A percentile compares a stretch with the other conserved stretches of the same genome.
Evolutionary conservation across 1,140 invertebrate species (phyloP).

Genomic region (Aphidius ervi): DNA sequence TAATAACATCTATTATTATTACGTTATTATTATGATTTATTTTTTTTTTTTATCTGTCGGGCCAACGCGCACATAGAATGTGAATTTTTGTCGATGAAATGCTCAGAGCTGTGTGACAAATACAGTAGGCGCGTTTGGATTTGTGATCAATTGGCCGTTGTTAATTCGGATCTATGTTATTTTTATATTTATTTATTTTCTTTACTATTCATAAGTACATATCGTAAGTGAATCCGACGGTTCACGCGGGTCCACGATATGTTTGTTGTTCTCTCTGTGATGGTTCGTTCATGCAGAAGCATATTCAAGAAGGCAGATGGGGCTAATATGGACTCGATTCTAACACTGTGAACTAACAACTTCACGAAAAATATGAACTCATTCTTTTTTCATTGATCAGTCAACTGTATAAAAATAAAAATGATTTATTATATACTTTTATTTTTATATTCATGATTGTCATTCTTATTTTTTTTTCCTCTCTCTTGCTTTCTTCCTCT

Average conservation of each 20-base stretch:
- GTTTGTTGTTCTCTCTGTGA: slow-evolving; percentile 24
- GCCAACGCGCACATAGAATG: not conserved
- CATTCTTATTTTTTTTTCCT: not conserved
- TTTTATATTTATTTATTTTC: slow-evolving; percentile 20
- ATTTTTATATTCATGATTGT: not conserved
- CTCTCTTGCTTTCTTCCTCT: not conserved
- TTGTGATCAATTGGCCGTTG: slow-evolving; percentile 52
- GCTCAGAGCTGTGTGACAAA: slow-evolving; percentile 32
- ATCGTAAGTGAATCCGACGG: too few species aligned
- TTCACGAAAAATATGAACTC: slow-evolving; percentile 41
- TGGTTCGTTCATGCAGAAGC: slow-evolving; percentile 43
- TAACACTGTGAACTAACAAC: slow-evolving; percentile 21
- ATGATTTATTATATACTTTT: slow-evolving; percentile 39
- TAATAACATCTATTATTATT: too few species aligned
- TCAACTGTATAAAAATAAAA: slow-evolving; percentile 40
- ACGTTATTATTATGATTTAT: not conserved
- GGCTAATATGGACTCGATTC: slow-evolving; percentile 52
- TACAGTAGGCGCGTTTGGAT: slow-evolving; percentile 48
- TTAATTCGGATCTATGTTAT: slow-evolving; percentile 45
- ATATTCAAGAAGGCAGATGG: slow-evolving; percentile 46
- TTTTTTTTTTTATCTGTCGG: not conserved
- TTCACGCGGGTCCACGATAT: not conserved
- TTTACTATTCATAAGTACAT: not conserved
- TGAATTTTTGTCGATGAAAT: not conserved
- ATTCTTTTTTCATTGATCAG: slow-evolving; percentile 31